A percentile compares a stretch with the other conserved stretches of the same genome.
Evolutionary conservation across 2,888 invertebrate species (phyloP).

Genomic region (Perizoma affinitatum): DNA sequence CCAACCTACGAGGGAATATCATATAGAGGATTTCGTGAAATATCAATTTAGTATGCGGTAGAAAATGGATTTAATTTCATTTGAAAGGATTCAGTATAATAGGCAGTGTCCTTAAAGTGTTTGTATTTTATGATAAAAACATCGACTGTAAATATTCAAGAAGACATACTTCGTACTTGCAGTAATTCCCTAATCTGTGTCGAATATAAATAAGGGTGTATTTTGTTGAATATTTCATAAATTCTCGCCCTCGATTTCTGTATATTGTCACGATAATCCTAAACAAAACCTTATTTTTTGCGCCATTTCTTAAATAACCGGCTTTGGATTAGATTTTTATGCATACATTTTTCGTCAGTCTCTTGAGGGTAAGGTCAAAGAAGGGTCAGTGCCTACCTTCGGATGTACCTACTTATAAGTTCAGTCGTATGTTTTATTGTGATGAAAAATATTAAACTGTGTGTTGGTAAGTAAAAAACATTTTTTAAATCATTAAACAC

Average conservation of each 20-base stretch:
- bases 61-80: too few species aligned
- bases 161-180: background rate
- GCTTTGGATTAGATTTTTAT: slow-evolving; percentile 30
- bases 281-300: slow-evolving; percentile 31
- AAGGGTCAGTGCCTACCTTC: slow-evolving; percentile 17
- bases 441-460: slow-evolving; percentile 11
- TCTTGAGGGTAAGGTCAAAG: slow-evolving; percentile 27
- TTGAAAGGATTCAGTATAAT: too few species aligned
- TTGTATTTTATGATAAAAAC: too few species aligned
- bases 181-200: slow-evolving; percentile 6
- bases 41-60: too few species aligned
- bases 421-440: slow-evolving; percentile 16
- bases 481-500: background rate
- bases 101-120: too few species aligned
- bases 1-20: too few species aligned
- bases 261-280: slow-evolving; percentile 21
- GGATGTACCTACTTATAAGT: background rate
- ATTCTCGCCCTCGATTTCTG: slow-evolving; percentile 17
- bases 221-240: slow-evolving; percentile 4
- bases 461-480: background rate
- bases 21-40: too few species aligned
- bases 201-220: slow-evolving; percentile 6
- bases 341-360: slow-evolving; percentile 29
- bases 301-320: slow-evolving; percentile 28
- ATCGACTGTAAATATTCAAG: background rate